Percentiles rank a stretch among this genome's conserved stretches.
Conservation (phyloP, 2,113 vertebrate genomes). For the Sinocyclocheilus maitianheensis region DNA sequence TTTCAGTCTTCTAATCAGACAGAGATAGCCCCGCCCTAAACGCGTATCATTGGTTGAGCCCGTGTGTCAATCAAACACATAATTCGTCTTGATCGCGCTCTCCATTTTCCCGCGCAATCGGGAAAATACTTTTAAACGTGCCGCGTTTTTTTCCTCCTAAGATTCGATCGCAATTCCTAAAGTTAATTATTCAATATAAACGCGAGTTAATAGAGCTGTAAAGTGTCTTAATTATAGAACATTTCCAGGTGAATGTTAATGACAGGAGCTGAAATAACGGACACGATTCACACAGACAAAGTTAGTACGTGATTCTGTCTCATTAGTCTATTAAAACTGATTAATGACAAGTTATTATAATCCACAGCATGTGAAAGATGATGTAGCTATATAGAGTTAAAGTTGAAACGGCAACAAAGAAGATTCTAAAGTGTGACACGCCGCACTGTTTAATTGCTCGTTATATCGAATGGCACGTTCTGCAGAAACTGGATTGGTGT, state of each 20-base stretch:
- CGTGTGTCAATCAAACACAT: not conserved
- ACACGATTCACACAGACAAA: not conserved
- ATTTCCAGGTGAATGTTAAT: not conserved
- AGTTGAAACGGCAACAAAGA: not conserved
- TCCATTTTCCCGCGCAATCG: too few species aligned
- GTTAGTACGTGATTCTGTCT: not conserved
- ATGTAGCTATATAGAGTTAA: not conserved
- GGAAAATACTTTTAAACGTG: too few species aligned
- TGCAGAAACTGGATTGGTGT: not conserved
- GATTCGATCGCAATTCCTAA: not conserved
- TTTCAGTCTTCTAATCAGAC: not conserved
- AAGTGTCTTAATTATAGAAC: not conserved
- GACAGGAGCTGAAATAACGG: not conserved
- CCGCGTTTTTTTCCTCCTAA: too few species aligned
- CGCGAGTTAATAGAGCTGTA: too few species aligned
- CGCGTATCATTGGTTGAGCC: not conserved
- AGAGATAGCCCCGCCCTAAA: not conserved
- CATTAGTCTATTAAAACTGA: too few species aligned
- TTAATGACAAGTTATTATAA: not conserved
- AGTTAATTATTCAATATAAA: not conserved
- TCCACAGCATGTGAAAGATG: not conserved
- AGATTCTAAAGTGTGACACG: not conserved
- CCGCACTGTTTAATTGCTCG: not conserved
- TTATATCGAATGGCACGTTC: not conserved
- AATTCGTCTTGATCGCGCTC: too few species aligned